Conservation (phyloP, 1,140 invertebrate species). For the Drosophila mauritiana region DNA sequence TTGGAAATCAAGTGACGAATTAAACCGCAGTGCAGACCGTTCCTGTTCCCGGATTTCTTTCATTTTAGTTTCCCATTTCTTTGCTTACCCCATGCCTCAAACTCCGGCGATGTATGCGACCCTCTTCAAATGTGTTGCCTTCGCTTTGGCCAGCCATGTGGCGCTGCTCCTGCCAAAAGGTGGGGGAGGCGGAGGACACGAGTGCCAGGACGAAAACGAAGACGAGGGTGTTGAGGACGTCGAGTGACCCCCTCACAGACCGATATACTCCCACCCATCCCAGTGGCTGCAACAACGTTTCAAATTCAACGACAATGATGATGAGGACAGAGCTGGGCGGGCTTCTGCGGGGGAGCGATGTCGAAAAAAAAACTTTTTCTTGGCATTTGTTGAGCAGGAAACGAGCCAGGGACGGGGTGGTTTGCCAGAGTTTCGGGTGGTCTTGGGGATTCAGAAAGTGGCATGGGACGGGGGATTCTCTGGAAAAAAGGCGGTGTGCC, state of each 20-base stretch:
- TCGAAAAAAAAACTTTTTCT: constrained; percentile 73
- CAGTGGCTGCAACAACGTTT: constrained; percentile 74
- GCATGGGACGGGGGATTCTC: constrained; percentile 15
- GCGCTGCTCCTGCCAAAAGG: constrained; percentile 40
- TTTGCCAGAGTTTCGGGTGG: constrained; percentile 8
- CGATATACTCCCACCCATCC: constrained; percentile 41
- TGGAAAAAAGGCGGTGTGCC: constrained; percentile 59
- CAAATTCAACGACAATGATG: constrained; percentile 80
- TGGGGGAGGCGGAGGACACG: constrained; percentile 13
- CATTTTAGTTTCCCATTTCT: constrained; percentile 83
- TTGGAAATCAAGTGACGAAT: not conserved
- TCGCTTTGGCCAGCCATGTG: constrained; percentile 68
- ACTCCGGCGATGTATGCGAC: constrained; percentile 65
- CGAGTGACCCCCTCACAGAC: constrained; percentile 53
- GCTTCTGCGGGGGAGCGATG: constrained; percentile 19
- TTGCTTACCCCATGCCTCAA: constrained; percentile 46
- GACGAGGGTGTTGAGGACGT: constrained; percentile 46
- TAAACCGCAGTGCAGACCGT: constrained; percentile 7
- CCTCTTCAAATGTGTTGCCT: constrained; percentile 80
- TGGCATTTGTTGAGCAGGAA: constrained; percentile 83
- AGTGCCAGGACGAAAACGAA: constrained; percentile 26
- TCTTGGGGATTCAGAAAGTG: constrained; percentile 1
- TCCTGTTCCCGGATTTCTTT: constrained; percentile 72
- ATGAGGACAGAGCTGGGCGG: constrained; percentile 50
- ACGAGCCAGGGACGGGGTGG: constrained; percentile 39